Evolutionary conservation across 1,140 invertebrate genomes (phyloP), one percentile per base, ranked within the genome.

Genomic region (Zaprionus capensis): DNA sequence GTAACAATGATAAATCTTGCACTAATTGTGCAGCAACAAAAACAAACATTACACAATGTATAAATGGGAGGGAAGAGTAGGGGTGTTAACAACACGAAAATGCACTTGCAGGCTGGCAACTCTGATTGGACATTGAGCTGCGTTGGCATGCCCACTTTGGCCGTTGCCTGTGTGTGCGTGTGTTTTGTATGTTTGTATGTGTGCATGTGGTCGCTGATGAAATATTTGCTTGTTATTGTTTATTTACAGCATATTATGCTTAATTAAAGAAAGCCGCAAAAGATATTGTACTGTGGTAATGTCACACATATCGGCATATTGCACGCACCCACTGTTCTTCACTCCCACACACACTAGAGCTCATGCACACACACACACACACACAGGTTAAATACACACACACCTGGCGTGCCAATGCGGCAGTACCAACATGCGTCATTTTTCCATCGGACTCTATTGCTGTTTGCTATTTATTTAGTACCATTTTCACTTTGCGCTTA

Each of bases 1-100:
- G 59, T 65, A 65, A 65, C 68, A 76, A 71, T 76, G 41, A 70
- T 59, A 38, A 74, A 70, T 69, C 57, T 75, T 71, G 53, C 58
- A 75, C 72, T 74, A 71, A 63, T 71, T 75, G 44, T 51, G 20
- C 15, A 34, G 28, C 22, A 57, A 44, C 36, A 57, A 57, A 51
- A 71, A 71, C 68, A 76, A 65, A 71, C 69, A 76, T 76, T 76
- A 76, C 68, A 71, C 73, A 76, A 76, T 76, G 68, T 71, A 59
- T 46, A 64, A 71, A 14, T 24, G 17, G 14, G 31, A 26, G 53
- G 11, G 20, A 31, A 55, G 20, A 12, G 34, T 5, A 22, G 15
- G 20, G 20, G 20, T 51, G 46, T 20, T 22, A 51, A 24, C 31
- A 51, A 56, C 17, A 46, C 26, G 22, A 38, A 67, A 73, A 56